phyloP scores from a whole-genome alignment of 2,888 invertebrate species.

The Diaphora mendica region DNA sequence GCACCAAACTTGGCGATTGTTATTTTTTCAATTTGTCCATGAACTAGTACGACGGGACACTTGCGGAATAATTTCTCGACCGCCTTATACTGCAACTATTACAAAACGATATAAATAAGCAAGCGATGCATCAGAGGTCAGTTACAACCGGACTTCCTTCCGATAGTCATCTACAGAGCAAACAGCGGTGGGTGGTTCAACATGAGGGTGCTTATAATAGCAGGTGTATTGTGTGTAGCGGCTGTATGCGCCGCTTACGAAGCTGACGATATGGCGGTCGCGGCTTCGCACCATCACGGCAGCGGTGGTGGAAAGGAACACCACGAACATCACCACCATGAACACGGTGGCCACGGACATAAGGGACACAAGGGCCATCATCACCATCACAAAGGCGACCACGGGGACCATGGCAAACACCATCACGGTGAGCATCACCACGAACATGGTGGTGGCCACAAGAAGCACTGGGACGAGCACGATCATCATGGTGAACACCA shows the following conservation, averaged over 20 bases:
- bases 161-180: constrained; percentile 43
- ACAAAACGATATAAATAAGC: constrained; percentile 80
- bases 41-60: constrained; percentile 73
- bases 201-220: constrained; percentile 72
- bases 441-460: constrained; percentile 92
- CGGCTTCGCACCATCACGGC: constrained; percentile 84
- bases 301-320: constrained; percentile 88
- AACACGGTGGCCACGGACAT: constrained; percentile 90
- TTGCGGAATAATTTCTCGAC: constrained; percentile 83
- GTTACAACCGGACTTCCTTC: constrained; percentile 55
- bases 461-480: constrained; percentile 92
- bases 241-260: constrained; percentile 69
- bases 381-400: constrained; percentile 92
- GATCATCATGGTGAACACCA: constrained; percentile 92
- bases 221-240: constrained; percentile 73
- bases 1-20: constrained; percentile 37
- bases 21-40: constrained; percentile 68
- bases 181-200: constrained; percentile 23
- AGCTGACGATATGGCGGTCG: constrained; percentile 76
- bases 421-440: constrained; percentile 91
- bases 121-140: constrained; percentile 53
- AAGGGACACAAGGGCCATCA: constrained; percentile 92
- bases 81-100: constrained; percentile 61
- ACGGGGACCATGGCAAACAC: constrained; percentile 92
- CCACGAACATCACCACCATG: constrained; percentile 88